Conservation (phyloP, 1,140 invertebrate species). For the Brachionus manjavacas region DNA sequence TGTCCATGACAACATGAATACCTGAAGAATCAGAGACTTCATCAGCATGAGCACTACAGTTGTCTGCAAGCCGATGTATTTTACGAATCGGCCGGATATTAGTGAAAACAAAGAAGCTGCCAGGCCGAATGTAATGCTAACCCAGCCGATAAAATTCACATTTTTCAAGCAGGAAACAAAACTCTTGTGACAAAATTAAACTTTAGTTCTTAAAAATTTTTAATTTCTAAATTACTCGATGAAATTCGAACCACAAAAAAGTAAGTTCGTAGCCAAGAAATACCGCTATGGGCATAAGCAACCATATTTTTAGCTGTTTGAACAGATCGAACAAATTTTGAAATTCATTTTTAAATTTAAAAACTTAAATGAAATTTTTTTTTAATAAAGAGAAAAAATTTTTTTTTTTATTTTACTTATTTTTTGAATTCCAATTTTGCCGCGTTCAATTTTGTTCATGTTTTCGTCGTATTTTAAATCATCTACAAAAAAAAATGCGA, state of each 20-base stretch:
- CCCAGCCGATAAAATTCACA: slow-evolving; percentile 32
- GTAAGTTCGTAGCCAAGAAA: slow-evolving; percentile 22
- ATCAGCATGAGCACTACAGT: slow-evolving; percentile 9
- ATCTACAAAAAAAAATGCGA: slow-evolving; percentile 21
- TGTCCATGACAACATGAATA: slow-evolving; percentile 36
- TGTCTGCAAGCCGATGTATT: neutral
- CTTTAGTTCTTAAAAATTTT: neutral
- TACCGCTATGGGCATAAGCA: neutral
- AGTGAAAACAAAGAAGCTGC: neutral
- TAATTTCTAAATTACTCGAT: neutral
- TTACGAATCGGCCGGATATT: neutral
- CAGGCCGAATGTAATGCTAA: slow-evolving; percentile 3
- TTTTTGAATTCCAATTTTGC: slow-evolving; percentile 19
- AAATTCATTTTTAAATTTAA: slow-evolving; percentile 20
- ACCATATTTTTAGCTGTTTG: neutral
- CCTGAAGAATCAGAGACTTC: neutral
- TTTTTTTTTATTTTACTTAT: neutral
- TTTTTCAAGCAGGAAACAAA: slow-evolving; percentile 5
- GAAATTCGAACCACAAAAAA: slow-evolving; percentile 35
- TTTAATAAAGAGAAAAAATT: neutral
- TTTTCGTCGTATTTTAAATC: neutral
- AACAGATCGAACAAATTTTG: neutral
- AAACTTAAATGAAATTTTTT: neutral
- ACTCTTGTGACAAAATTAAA: neutral
- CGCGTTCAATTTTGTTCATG: neutral